Base-by-base conservation (phyloP, 2,113 vertebrate species). In the Mus musculus region DNA sequence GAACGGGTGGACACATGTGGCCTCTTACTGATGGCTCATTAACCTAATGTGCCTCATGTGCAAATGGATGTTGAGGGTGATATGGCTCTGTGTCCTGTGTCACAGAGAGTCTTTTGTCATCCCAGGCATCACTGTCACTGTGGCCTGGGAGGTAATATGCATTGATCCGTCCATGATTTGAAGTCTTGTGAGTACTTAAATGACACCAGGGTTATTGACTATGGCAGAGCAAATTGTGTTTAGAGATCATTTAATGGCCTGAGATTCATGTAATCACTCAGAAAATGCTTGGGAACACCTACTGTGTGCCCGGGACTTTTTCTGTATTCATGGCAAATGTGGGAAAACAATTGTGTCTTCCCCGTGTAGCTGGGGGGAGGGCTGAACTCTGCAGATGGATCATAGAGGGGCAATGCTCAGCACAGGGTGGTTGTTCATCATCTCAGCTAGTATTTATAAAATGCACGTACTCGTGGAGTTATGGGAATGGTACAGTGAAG, bases 181-280 rank as follows among this genome's bases (percentile, higher is more conserved):
- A 96, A 96, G 59, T 78, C 84, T 85, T 80, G 36, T 95, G 96
- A 91, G 52, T 92, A 88, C 92, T 95, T 96, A 88, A 95, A 76
- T 96, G 94, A 94, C 90, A 96, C 69, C 76, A 59, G 56, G 81
- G 59, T 91, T 96, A 97, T 92, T 95, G 95, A 96, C 97, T 95
- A 89, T 90, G 75, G 94, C 73, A 92, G 20, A 84, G 93, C 72
- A 94, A 89, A 93, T 46, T 94, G 71, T 94, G 67, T 95, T 93
- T 88, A 92, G 95, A 97, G 88, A 89, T 96, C 90, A 26, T 82
- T 96, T 87, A 90, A 90, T 71, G 77, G 63, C 42, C 9, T 75
- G 46, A 63, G 65, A 91, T 67, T 88, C 71, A 4, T 72, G 9
- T 59, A 49, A 86, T 97, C 80, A 69, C 73, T 92, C 46, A 65